Conservation (phyloP, 2,888 invertebrate species). For the Drosophila niveifrons region DNA sequence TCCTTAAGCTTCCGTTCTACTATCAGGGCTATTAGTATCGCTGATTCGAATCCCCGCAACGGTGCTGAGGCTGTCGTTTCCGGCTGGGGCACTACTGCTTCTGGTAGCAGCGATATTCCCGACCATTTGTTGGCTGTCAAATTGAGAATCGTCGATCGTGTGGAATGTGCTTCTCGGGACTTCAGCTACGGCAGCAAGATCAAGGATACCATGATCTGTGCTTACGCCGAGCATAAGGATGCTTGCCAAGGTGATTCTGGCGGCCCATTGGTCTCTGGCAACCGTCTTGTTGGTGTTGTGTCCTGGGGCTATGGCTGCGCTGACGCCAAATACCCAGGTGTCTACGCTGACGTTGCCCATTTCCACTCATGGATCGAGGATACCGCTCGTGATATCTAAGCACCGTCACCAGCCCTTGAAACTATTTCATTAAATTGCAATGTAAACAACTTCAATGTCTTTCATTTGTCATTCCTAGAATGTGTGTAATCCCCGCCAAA, state of each 20-base stretch:
- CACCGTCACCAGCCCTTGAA: slow-evolving; percentile 5
- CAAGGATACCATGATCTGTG: slow-evolving; percentile 60
- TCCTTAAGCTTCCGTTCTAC: slow-evolving; percentile 59
- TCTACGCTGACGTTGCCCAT: slow-evolving; percentile 83
- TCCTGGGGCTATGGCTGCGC: slow-evolving; percentile 85
- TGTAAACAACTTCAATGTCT: slow-evolving; percentile 22
- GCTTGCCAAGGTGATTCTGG: slow-evolving; percentile 83
- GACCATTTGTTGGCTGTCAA: slow-evolving; percentile 51
- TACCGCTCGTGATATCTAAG: slow-evolving; percentile 50
- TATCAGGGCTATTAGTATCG: slow-evolving; percentile 69
- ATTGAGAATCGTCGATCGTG: slow-evolving; percentile 49
- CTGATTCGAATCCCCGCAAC: slow-evolving; percentile 66
- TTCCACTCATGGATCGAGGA: slow-evolving; percentile 55
- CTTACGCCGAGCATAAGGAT: slow-evolving; percentile 73
- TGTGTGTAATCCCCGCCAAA: slow-evolving; percentile 16
- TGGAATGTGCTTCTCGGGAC: slow-evolving; percentile 15
- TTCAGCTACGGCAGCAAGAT: slow-evolving; percentile 57
- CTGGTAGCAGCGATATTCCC: slow-evolving; percentile 46
- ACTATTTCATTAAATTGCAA: slow-evolving; percentile 46
- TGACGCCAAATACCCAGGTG: slow-evolving; percentile 83
- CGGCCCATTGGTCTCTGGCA: slow-evolving; percentile 66
- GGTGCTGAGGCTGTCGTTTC: slow-evolving; percentile 80
- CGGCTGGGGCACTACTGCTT: slow-evolving; percentile 82
- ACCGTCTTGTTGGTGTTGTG: slow-evolving; percentile 77
- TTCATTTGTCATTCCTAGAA: slow-evolving; percentile 20